Base-by-base conservation (phyloP, 2,888 invertebrate species). In the Hirtodrosophila confusa region DNA sequence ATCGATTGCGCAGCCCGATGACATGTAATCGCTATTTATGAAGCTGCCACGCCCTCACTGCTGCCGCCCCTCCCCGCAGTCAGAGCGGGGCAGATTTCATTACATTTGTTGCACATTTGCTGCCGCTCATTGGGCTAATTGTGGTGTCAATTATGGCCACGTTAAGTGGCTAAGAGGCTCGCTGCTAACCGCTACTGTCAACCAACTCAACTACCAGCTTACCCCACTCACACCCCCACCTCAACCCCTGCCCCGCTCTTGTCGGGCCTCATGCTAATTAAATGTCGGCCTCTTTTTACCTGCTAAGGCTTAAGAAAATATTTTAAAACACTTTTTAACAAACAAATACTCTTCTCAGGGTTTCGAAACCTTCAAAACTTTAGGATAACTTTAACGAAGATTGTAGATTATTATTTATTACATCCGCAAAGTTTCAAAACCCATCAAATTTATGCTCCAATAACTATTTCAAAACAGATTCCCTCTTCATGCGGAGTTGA, bases 111-210 rank as follows among this genome's bases (percentile, higher is more conserved):
- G 69, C 70, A 65, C 63, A 70, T 35, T 51, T 51, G 44, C 45
- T 63, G 71, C 66, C 66, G 57, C 72, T 71, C 61, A 57, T 58
- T 68, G 75, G 27, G 67, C 80, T 78, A 80, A 83, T 80, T 80
- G 80, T 73, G 80, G 80, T 73, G 58, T 75, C 78, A 80, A 80
- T 84, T 84, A 80, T 80, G 60, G 66, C 78, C 53, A 67, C 55
- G 74, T 47, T 73, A 73, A 73, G 56, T 73, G 74, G 50, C 69
- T 40, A 44, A 56, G 33, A 31, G 17, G 35, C n/a, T 31, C 31
- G 31, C n/a, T 10, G 47, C 31, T 23, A 50, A 50, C 55, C 36
- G 40, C 47, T 33, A 33, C 45, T 58, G 67, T 63, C 77, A 76
- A 62, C 65, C 56, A 44, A 64, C 35, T 54, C 23, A 10, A 48